Conservation (phyloP, 2,888 invertebrate genomes). For the Atethmia centrago region DNA sequence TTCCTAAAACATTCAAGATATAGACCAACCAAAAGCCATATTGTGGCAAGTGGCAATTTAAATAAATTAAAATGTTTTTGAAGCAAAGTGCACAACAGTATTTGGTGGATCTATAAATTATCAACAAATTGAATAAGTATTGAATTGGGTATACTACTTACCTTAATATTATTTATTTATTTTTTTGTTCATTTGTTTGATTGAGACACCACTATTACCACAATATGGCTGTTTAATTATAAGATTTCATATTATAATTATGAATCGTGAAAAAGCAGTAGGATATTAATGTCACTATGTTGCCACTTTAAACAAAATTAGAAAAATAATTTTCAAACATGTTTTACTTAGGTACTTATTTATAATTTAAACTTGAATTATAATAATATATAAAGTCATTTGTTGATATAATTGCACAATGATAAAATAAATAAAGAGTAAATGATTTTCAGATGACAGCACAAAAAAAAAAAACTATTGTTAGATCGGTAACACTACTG, state of each 20-base stretch:
- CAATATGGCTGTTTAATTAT: slow-evolving; percentile 56
- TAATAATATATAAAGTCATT: background rate
- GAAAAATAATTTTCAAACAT: background rate
- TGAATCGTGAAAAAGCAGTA: background rate
- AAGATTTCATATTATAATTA: background rate
- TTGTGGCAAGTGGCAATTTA: slow-evolving; percentile 46
- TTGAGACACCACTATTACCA: slow-evolving; percentile 48
- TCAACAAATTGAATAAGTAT: slow-evolving; percentile 18
- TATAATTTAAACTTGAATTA: background rate
- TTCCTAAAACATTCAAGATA: slow-evolving; percentile 24
- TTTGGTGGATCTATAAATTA: slow-evolving; percentile 64
- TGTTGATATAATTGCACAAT: background rate
- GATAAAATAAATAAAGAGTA: background rate
- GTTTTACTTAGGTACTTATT: too few species aligned
- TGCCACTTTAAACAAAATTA: background rate
- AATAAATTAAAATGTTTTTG: background rate
- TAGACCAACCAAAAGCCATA: slow-evolving; percentile 71
- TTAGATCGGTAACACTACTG: too few species aligned
- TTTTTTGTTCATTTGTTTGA: background rate
- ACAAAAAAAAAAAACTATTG: background rate
- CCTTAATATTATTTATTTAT: slow-evolving; percentile 8
- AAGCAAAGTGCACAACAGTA: background rate
- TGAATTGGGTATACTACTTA: slow-evolving; percentile 37
- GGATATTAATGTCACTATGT: background rate
- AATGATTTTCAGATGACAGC: background rate